Evolutionary conservation across 2,888 invertebrate species (phyloP).

Genomic region (Idaea dimidiata): DNA sequence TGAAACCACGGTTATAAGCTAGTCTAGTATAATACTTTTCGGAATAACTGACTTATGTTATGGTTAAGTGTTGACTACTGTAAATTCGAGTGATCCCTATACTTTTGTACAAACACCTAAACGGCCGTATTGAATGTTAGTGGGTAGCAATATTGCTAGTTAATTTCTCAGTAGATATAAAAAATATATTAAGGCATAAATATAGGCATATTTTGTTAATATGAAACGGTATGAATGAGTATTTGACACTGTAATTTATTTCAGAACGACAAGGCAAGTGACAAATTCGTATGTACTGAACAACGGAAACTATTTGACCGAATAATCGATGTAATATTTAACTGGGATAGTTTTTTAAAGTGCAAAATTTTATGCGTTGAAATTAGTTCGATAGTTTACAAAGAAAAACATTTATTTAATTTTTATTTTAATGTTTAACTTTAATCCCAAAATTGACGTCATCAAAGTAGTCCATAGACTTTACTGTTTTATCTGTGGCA

Average conservation of each 20-base stretch:
- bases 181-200: conserved; percentile 23
- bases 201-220: conserved; percentile 11
- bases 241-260: conserved; percentile 38
- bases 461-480: no score
- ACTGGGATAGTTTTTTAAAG: no score
- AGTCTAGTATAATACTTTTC: neutral
- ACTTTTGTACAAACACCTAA: conserved; percentile 9
- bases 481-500: no score
- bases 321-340: neutral
- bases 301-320: conserved; percentile 12
- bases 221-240: conserved; percentile 39
- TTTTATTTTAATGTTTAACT: no score
- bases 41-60: neutral
- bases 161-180: conserved; percentile 10
- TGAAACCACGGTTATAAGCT: neutral
- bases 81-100: conserved; percentile 24
- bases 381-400: no score
- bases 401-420: no score
- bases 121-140: conserved; percentile 5
- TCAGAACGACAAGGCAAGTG: conserved; percentile 39
- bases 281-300: conserved; percentile 41
- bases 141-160: neutral
- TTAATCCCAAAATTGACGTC: no score
- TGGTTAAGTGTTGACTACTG: conserved; percentile 7
- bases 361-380: no score